phyloP scores from a whole-genome alignment of 2,797 vertebrate genomes.

The Morelia viridis region DNA sequence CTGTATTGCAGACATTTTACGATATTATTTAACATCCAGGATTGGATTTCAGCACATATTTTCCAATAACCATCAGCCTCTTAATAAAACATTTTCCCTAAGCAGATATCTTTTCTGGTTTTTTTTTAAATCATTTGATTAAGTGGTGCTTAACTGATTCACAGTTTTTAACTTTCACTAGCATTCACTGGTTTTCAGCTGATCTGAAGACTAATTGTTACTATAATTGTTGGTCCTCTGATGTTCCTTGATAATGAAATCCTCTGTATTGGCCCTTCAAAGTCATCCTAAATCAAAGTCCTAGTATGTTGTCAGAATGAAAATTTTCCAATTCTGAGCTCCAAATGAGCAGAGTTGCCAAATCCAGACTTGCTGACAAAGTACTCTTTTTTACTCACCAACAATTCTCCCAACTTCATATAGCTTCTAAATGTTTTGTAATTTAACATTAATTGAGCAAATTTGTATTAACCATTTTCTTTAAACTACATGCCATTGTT shows the following conservation, averaged over 20 bases:
- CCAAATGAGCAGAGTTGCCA: background rate
- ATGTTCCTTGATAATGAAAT: slow-evolving; percentile 1
- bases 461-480: background rate
- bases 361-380: background rate
- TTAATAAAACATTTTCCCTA: slow-evolving; percentile 52
- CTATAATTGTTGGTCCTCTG: background rate
- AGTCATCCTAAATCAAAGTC: background rate
- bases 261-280: background rate
- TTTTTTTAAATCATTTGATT: slow-evolving; percentile 15
- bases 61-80: slow-evolving; percentile 33
- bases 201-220: background rate
- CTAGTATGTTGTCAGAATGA: background rate
- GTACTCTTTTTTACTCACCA: background rate
- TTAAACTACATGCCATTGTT: background rate
- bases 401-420: background rate
- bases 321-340: background rate
- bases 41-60: slow-evolving; percentile 46
- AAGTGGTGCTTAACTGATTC: slow-evolving; percentile 31
- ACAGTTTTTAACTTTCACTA: slow-evolving; percentile 19
- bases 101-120: slow-evolving; percentile 19
- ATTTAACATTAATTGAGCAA: background rate
- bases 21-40: slow-evolving; percentile 25
- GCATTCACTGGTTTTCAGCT: slow-evolving; percentile 20
- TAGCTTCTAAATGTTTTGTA: background rate
- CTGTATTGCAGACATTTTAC: slow-evolving; percentile 16